Evolutionary conservation across 53 echinoderm and acorn worm genomes (phyloP), one percentile per base, ranked within the genome.

Genomic region (Pentamera pediparva): DNA sequence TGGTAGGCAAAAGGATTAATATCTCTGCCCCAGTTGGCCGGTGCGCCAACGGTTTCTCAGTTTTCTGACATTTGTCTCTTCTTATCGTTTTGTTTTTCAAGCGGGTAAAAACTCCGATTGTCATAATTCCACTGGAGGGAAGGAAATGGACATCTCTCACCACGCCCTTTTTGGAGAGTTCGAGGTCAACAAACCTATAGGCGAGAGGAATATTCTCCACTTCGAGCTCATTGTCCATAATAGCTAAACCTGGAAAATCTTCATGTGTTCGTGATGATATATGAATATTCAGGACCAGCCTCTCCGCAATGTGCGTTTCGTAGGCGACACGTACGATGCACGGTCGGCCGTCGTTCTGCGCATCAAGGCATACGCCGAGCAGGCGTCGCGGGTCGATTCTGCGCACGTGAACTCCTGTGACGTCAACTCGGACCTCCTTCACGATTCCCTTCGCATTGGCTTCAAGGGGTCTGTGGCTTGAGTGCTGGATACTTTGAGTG

Each of bases 131-230:
- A n/a, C n/a, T n/a, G n/a, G n/a, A n/a, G n/a, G 45, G 28, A 25
- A 25, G 48, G 18, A 67, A 67, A 43, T 43, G 45, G 15, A 67
- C 20, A 28, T 67, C 38, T 13, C 3, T 67, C 43, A 67, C 18
- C 11, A 67, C 48, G 10, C 67, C 67, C 29, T 43, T 25, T 29
- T 67, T 67, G 20, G 67, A 67, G 4, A 67, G 38, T 15, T 67
- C 67, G 45, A 67, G 37, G 17, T 67, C 62, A 13, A 62, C 62
- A 35, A 62, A 62, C 37, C 62, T 62, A 20, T 67, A 67, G 1
- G 67, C 67, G 12, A 67, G 29, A 12, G 67, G 40, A 18, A 41
- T 43, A 45, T 67, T 43, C 11, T 28, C 45, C 21, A 22, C 34
- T 18, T 17, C 19, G 6, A 35, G 18, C 18, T 18, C 37, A n/a